Percentiles rank a stretch among this genome's conserved stretches.
Conservation (phyloP, 2,888 invertebrate genomes). For the Alcis repandata region DNA sequence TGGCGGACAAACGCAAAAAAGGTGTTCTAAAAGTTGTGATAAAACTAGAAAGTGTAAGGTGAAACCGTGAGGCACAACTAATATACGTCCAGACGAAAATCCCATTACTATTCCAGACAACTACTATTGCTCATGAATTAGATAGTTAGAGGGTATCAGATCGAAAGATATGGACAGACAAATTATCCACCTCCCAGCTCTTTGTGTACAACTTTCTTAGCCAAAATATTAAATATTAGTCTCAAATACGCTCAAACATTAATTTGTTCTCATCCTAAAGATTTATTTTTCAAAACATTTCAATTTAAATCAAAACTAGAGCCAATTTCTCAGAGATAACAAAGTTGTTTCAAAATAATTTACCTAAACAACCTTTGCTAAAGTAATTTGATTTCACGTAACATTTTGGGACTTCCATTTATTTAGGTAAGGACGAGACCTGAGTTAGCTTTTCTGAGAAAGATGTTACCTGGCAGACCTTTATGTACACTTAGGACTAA, state of each 20-base stretch:
- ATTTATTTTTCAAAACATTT: neutral
- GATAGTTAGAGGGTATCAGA: neutral
- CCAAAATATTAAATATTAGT: neutral
- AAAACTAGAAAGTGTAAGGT: too few relatives aligned
- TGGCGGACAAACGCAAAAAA: too few relatives aligned
- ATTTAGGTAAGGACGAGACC: conserved; percentile 3
- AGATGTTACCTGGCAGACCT: neutral
- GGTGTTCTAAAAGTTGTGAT: too few relatives aligned
- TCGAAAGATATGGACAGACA: neutral
- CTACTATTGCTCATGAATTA: neutral
- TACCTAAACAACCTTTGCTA: conserved; percentile 2
- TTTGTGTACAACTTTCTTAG: neutral
- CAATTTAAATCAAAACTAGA: conserved; percentile 13
- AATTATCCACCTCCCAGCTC: neutral
- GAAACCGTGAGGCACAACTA: too few relatives aligned
- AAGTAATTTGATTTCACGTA: conserved; percentile 31
- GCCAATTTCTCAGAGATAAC: conserved; percentile 3
- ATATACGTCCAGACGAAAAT: too few relatives aligned
- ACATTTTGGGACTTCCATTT: conserved; percentile 15
- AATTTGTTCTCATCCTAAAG: too few relatives aligned
- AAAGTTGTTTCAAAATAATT: conserved; percentile 8
- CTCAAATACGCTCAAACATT: too few relatives aligned
- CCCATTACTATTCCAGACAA: conserved; percentile 1
- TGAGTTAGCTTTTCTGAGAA: conserved; percentile 1
- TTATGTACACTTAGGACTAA: neutral